Conservation (phyloP, 2,797 vertebrate species). For the Sebastes vulpes region DNA sequence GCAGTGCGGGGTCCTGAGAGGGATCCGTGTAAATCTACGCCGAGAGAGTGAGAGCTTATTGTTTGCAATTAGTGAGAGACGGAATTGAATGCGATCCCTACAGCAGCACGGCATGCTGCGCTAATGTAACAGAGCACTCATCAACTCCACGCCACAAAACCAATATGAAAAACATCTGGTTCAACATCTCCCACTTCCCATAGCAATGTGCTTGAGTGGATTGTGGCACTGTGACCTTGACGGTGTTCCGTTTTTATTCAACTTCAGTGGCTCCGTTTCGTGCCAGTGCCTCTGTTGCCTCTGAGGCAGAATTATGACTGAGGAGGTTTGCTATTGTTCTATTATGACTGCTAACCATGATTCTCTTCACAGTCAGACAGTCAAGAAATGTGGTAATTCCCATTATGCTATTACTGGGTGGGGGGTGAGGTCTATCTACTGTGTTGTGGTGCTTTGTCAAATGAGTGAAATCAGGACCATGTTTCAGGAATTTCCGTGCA, state of each 20-base stretch:
- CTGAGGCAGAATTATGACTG: slow-evolving; percentile 56
- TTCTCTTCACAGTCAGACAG: slow-evolving; percentile 62
- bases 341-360: slow-evolving; percentile 58
- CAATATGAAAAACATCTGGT: slow-evolving; percentile 87
- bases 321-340: slow-evolving; percentile 68
- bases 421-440: slow-evolving; percentile 28
- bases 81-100: slow-evolving; percentile 74
- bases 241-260: slow-evolving; percentile 69
- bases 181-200: slow-evolving; percentile 83
- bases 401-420: slow-evolving; percentile 40
- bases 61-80: slow-evolving; percentile 77
- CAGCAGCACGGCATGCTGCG: slow-evolving; percentile 66
- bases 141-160: slow-evolving; percentile 75
- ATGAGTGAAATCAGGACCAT: slow-evolving; percentile 30
- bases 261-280: slow-evolving; percentile 43
- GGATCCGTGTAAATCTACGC: slow-evolving; percentile 61
- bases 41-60: slow-evolving; percentile 62
- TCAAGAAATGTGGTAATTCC: slow-evolving; percentile 61
- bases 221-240: slow-evolving; percentile 80
- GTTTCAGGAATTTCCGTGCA: slow-evolving; percentile 17
- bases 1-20: slow-evolving; percentile 43
- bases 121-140: slow-evolving; percentile 78
- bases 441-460: slow-evolving; percentile 35
- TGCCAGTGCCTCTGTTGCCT: slow-evolving; percentile 58
- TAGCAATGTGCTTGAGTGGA: slow-evolving; percentile 72